A percentile compares a stretch with the other conserved stretches of the same genome.
Conservation (phyloP, 2,797 vertebrate species). For the Enteromius thamalakanensis region DNA sequence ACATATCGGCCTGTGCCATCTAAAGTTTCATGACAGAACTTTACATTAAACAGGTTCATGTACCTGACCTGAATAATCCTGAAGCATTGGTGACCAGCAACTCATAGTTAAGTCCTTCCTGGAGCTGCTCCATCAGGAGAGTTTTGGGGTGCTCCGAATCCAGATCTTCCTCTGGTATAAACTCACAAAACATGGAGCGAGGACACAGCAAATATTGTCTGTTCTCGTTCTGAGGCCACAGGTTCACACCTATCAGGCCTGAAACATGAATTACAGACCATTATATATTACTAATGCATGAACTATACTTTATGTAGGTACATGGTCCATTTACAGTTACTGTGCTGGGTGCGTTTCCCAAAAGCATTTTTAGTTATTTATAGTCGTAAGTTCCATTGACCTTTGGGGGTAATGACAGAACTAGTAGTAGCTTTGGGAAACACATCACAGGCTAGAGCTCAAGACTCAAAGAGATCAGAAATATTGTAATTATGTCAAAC, state of each 20-base stretch:
- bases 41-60: not conserved
- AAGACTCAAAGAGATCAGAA: not conserved
- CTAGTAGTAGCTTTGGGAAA: not conserved
- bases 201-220: conserved; percentile 87
- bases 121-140: conserved; percentile 84
- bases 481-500: not conserved
- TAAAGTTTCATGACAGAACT: no score
- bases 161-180: conserved; percentile 77
- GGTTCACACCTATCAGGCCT: conserved; percentile 89
- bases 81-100: conserved; percentile 83
- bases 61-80: conserved; percentile 82
- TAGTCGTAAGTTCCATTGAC: not conserved
- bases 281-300: conserved; percentile 4
- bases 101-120: conserved; percentile 80
- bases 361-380: not conserved
- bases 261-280: conserved; percentile 36
- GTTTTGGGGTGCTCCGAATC: conserved; percentile 70
- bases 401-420: not conserved
- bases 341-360: not conserved
- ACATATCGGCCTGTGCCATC: no score
- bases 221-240: conserved; percentile 78
- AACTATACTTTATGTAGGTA: not conserved
- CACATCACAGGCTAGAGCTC: not conserved
- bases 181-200: conserved; percentile 87
- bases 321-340: not conserved